Percentiles rank a stretch among this genome's conserved stretches.
Evolutionary conservation across 2,888 invertebrate genomes (phyloP).

Genomic region (Trisateles emortualis): DNA sequence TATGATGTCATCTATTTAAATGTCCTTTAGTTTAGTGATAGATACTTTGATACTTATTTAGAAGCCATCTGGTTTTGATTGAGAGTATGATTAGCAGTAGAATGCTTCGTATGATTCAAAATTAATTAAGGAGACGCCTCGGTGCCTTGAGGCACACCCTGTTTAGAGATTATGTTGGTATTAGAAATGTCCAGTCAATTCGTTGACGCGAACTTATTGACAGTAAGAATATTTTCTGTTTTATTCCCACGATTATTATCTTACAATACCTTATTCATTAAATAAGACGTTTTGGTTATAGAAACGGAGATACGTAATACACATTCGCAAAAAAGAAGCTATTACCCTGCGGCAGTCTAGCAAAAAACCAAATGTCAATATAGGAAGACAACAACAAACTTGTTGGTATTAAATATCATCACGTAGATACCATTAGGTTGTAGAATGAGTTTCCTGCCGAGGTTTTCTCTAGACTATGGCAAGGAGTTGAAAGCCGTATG

Average conservation of each 20-base stretch:
- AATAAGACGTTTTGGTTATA: background rate
- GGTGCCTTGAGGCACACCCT: background rate
- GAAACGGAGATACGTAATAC: background rate
- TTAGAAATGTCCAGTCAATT: background rate
- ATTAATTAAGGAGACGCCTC: background rate
- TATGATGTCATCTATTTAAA: background rate
- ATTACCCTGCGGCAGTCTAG: background rate
- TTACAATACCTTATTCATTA: background rate
- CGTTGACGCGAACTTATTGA: no score
- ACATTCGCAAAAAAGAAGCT: background rate
- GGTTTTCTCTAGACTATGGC: no score
- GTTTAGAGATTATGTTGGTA: background rate
- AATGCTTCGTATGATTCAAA: background rate
- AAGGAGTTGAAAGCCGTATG: no score
- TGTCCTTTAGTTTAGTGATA: background rate
- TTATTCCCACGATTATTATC: no score
- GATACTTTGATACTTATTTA: background rate
- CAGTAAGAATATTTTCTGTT: no score
- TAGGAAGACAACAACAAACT: no score
- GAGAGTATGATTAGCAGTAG: background rate
- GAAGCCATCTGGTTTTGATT: background rate
- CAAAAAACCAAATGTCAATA: no score
- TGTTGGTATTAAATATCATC: no score
- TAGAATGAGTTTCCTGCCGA: no score
- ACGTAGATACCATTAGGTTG: no score